Evolutionary conservation across 2,797 vertebrate genomes (phyloP).

Genomic region (Crenuchus spilurus): DNA sequence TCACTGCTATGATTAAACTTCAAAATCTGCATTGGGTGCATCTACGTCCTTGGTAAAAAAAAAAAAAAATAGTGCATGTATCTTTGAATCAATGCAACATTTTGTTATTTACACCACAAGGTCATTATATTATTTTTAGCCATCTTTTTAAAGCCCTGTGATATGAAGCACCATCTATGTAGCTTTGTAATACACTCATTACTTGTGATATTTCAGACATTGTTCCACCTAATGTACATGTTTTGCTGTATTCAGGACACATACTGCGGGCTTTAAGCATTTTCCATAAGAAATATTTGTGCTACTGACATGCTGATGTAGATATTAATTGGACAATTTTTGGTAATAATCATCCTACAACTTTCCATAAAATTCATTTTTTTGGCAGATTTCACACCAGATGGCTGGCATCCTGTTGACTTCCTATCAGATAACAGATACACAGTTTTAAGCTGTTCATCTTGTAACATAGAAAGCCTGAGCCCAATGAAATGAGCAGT

Average conservation of each 20-base stretch:
- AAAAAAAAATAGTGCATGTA: constrained; percentile 1
- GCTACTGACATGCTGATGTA: not conserved
- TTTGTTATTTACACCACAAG: constrained; percentile 28
- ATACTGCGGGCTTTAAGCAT: too few species aligned
- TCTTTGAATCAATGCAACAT: constrained; percentile 24
- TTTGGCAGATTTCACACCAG: constrained; percentile 11
- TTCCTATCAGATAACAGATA: not conserved
- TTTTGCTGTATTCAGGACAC: not conserved
- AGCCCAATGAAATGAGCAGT: not conserved
- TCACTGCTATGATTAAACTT: constrained; percentile 11
- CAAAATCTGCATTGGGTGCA: not conserved
- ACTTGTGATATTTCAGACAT: not conserved
- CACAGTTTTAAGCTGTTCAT: not conserved
- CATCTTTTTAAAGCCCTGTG: too few species aligned
- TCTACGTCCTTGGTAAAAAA: not conserved
- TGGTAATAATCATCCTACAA: not conserved
- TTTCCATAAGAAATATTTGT: too few species aligned
- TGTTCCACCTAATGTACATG: not conserved
- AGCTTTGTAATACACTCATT: not conserved
- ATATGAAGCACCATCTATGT: not conserved
- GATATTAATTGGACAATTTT: not conserved
- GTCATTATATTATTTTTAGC: constrained; percentile 7
- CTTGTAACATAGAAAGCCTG: constrained; percentile 1
- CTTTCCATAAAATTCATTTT: not conserved
- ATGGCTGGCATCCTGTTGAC: not conserved